Evolutionary conservation across 1,140 invertebrate genomes (phyloP), one percentile per base, ranked within the genome.

Genomic region (Drosophila ficusphila): DNA sequence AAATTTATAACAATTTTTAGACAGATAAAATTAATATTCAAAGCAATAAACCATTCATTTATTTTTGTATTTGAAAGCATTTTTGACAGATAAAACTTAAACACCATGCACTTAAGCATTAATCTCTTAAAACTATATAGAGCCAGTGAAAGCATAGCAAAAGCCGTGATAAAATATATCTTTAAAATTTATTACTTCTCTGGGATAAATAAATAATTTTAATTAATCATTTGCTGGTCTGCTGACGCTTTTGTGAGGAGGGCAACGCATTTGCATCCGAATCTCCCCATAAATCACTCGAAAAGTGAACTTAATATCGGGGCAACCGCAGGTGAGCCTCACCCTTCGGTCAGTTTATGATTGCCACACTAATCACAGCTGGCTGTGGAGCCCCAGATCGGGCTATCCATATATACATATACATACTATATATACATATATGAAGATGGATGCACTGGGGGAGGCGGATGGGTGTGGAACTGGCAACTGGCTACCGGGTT

Each of bases 281-380:
- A 21, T 41, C n/a, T 25, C 7, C 70, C 58, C 65, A 54, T 81
- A 61, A 81, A 81, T 79, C 72, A 81, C 46, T 44, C 16, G 19
- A 57, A 65, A 82, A 76, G 42, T 49, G 65, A 72, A 81, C 38
- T 60, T 76, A 77, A 82, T 72, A 52, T 75, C 36, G 31, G 51
- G 56, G 58, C 65, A 71, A 38, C 58, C 65, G 62, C 78, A 72
- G 49, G 49, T 33, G 27, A 52, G 47, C 39, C 77, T 56, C 58
- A 65, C 77, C 77, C 77, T 56, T 70, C 41, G 78, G 73, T 62
- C 78, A 78, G 71, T 73, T 79, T 82, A 79, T 79, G 79, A 85
- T 79, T 82, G 79, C 79, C 38, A 34, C 79, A 79, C 79, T 85
- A 82, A 85, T 85, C 75, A 85, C 75, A 61, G 62, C 38, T 62